phyloP scores from a whole-genome alignment of 2,797 vertebrate genomes.

The Melanogrammus aeglefinus region DNA sequence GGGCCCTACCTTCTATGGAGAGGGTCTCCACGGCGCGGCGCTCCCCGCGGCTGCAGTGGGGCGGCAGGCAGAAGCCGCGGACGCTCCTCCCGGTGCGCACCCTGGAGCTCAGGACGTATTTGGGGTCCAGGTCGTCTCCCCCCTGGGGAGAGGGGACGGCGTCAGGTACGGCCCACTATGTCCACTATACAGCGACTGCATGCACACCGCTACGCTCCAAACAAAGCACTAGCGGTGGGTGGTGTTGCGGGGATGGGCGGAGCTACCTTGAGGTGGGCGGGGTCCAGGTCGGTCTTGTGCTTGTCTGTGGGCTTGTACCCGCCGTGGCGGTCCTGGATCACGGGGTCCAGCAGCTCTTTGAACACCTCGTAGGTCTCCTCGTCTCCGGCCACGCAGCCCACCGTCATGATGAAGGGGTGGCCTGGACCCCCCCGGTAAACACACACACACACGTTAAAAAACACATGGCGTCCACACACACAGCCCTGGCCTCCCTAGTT shows the following conservation, averaged over 20 bases:
- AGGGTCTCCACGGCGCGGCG: conserved; percentile 88
- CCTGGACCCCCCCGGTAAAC: conserved; percentile 63
- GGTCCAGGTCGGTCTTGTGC: conserved; percentile 92
- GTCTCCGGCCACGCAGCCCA: conserved; percentile 92
- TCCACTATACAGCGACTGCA: no score
- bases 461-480: not conserved
- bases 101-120: conserved; percentile 92
- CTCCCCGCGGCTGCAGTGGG: conserved; percentile 94
- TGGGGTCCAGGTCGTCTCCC: conserved; percentile 90
- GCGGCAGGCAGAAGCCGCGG: conserved; percentile 91
- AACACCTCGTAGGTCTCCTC: conserved; percentile 91
- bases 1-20: conserved; percentile 82
- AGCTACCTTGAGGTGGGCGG: conserved; percentile 85
- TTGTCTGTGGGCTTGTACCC: conserved; percentile 94
- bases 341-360: conserved; percentile 85
- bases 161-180: no score
- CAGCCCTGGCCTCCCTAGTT: not conserved
- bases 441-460: not conserved
- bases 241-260: conserved; percentile 14
- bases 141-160: conserved; percentile 67
- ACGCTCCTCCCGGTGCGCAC: conserved; percentile 94
- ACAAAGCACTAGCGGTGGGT: not conserved
- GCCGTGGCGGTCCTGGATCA: conserved; percentile 90
- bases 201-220: no score
- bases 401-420: conserved; percentile 94